Evolutionary conservation across 2,888 invertebrate genomes (phyloP).

Genomic region (Dasysyrphus tricinctus): DNA sequence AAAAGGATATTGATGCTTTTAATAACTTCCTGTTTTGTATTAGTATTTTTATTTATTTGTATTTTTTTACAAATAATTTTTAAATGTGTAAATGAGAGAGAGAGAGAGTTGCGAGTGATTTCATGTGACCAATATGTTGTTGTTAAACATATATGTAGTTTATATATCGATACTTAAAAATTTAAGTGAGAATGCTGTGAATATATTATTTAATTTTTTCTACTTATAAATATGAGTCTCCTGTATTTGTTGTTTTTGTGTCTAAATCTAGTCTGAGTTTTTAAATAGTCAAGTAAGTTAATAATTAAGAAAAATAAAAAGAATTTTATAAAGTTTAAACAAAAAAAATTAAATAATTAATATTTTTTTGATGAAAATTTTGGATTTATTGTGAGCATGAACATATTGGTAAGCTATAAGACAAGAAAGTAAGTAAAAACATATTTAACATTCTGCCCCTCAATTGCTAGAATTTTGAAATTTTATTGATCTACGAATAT

Average conservation of each 20-base stretch:
- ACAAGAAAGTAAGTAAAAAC: too few relatives aligned
- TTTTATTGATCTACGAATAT: too few relatives aligned
- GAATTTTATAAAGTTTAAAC: constrained; percentile 56
- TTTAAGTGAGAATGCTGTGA: constrained; percentile 69
- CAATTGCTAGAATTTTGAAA: too few relatives aligned
- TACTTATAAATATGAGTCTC: constrained; percentile 65
- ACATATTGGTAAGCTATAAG: too few relatives aligned
- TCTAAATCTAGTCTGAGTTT: constrained; percentile 70
- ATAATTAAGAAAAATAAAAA: constrained; percentile 61
- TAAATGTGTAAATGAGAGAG: constrained; percentile 38
- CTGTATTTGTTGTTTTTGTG: constrained; percentile 66
- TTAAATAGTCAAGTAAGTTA: constrained; percentile 49
- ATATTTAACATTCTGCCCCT: too few relatives aligned
- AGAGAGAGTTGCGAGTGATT: constrained; percentile 29
- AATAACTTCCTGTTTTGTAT: constrained; percentile 39
- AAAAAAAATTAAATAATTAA: not conserved
- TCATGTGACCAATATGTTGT: constrained; percentile 14
- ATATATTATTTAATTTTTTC: constrained; percentile 49
- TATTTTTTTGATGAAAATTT: not conserved
- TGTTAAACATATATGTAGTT: constrained; percentile 13
- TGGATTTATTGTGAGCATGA: too few relatives aligned
- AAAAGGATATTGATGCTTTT: constrained; percentile 41
- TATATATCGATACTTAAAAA: not conserved
- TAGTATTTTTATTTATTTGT: constrained; percentile 66
- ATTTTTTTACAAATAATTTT: constrained; percentile 45